A percentile compares a stretch with the other conserved stretches of the same genome.
phyloP scores from a whole-genome alignment of 2,797 vertebrate species.

The Anguilla megastoma region DNA sequence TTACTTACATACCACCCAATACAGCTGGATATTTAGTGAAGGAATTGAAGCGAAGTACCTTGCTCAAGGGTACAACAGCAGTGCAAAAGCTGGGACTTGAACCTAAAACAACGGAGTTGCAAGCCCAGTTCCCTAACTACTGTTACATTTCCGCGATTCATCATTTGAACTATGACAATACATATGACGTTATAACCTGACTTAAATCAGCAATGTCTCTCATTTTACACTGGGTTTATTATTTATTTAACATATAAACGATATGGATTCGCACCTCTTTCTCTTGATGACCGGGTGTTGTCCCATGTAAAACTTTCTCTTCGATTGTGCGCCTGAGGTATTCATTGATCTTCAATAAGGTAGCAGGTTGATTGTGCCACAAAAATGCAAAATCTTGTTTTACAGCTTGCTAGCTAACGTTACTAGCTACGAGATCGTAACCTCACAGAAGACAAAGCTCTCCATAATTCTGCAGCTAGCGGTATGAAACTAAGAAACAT shows the following conservation, averaged over 20 bases:
- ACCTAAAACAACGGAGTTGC: too few relatives aligned
- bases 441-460: background rate
- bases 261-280: slow-evolving; percentile 51
- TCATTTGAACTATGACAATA: background rate
- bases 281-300: slow-evolving; percentile 72
- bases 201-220: background rate
- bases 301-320: slow-evolving; percentile 73
- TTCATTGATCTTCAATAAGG: slow-evolving; percentile 3
- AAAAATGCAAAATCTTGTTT: background rate
- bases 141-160: background rate
- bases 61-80: background rate
- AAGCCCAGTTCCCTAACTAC: too few relatives aligned
- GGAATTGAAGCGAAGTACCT: background rate
- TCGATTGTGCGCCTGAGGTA: slow-evolving; percentile 34
- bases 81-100: background rate
- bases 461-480: background rate
- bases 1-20: background rate
- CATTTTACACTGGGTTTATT: background rate
- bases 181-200: background rate
- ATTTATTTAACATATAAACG: background rate
- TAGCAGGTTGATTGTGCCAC: background rate
- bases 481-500: background rate
- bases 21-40: background rate
- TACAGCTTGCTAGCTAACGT: background rate
- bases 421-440: background rate